These are phyloP conservation scores for Cheilosia urbana DNA, from an alignment of 2,888 invertebrate species.

Conservation along the genomic window DNA sequence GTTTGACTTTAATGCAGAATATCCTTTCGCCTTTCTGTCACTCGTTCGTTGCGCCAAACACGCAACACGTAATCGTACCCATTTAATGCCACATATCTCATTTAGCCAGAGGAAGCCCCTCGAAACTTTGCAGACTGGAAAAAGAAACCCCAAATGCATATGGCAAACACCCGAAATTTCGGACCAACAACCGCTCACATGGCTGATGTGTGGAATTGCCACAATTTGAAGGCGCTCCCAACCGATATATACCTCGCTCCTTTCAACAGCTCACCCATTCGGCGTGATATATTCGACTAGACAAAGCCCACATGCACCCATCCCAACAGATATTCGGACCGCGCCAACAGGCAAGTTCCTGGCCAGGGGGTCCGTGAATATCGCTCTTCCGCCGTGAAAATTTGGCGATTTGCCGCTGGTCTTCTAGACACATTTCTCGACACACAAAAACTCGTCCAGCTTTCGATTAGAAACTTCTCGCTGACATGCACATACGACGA, in stretches of 20 bases:
- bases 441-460: constrained; percentile 31
- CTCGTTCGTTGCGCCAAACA: constrained; percentile 44
- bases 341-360: constrained; percentile 45
- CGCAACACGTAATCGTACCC: constrained; percentile 73
- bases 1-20: constrained; percentile 57
- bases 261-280: constrained; percentile 60
- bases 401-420: constrained; percentile 60
- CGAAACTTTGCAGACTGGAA: constrained; percentile 68
- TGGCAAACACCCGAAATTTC: constrained; percentile 1
- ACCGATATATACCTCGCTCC: not conserved
- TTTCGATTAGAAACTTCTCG: constrained; percentile 59
- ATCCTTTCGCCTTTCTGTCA: constrained; percentile 2
- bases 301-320: constrained; percentile 34
- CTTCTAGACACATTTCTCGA: constrained; percentile 52
- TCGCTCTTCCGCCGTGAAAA: constrained; percentile 32
- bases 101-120: constrained; percentile 65
- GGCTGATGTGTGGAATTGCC: constrained; percentile 27
- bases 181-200: constrained; percentile 11
- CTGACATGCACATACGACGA: constrained; percentile 58
- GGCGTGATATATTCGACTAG: constrained; percentile 71
- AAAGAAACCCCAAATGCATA: not conserved
- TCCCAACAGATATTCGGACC: not conserved
- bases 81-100: constrained; percentile 73
- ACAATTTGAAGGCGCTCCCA: not conserved
- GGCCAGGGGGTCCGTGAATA: constrained; percentile 9